Base-by-base conservation (phyloP, 2,888 invertebrate species). In the Harpalus rubripes region DNA sequence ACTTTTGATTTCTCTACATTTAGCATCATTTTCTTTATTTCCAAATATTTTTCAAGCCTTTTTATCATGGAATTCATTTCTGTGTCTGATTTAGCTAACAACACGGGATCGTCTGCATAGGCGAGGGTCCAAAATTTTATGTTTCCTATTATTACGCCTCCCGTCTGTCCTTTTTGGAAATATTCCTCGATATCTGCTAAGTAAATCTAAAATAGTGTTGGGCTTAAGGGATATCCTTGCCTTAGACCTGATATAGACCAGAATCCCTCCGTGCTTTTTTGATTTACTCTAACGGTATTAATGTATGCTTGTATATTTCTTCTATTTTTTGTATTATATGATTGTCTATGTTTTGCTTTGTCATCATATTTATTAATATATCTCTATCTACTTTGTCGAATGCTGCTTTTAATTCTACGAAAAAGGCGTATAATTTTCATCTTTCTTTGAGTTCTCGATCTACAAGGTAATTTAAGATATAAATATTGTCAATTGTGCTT, bases 71-170 rank as follows among this genome's bases (percentile, higher is more conserved):
- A 56, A 15, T 59, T 16, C 68, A 86, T 44, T 1, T 76, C 81
- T 83, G 61, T 6, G 61, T 81, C 6, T 85, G 83, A 6, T 22
- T 22, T 22, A 1, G 86, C 85, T 15, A 86, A 26, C 18, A 86
- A 0, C 5, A 84, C 86, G 8, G 86, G 41, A 72, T 87, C 85
- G 39, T 87, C 86, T 4, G 87, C 86, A 44, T 76, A 86, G 41
- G 85, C 84, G 6, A 85, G 18, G 1, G 74, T 56, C 32, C 41
- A 87, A 7, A 87, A 72, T 58, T 86, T 87, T 4, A 59, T 44
- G 2, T 65, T 58, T 32, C 85, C 86, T 7, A 87, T 41, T 8
- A 84, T 84, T 7, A 85, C 59, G 0, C 86, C 86, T 7, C 87
- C 85, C 12, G 83, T 79, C 8, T 85, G 72, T 58, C 39, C 76